Conservation (phyloP, 2,888 invertebrate genomes). For the Pterostichus niger region DNA sequence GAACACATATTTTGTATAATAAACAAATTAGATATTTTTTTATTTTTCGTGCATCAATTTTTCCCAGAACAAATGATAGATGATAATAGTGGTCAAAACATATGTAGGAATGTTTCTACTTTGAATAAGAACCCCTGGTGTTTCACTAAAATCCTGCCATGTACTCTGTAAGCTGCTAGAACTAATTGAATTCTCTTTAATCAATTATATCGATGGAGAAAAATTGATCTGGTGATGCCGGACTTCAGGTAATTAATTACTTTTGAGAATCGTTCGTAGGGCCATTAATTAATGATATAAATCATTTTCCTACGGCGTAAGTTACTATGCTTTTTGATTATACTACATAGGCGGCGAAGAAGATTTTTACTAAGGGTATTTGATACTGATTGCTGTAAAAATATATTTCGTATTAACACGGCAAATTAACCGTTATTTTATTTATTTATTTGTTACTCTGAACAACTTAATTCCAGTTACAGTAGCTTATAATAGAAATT, state of each 20-base stretch:
- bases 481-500: too few species aligned
- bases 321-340: neutral
- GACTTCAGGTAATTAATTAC: conserved; percentile 10
- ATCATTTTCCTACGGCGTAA: conserved; percentile 4
- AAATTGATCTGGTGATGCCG: conserved; percentile 15
- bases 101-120: neutral
- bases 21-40: too few species aligned
- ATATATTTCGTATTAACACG: too few species aligned
- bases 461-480: too few species aligned
- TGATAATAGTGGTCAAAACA: too few species aligned
- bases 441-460: too few species aligned
- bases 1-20: too few species aligned
- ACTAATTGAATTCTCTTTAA: conserved; percentile 37
- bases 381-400: neutral
- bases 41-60: too few species aligned
- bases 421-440: too few species aligned
- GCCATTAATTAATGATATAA: conserved; percentile 34
- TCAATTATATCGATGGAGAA: conserved; percentile 32
- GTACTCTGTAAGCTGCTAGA: conserved; percentile 13
- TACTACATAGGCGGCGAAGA: conserved; percentile 8
- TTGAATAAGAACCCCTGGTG: neutral
- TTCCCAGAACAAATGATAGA: too few species aligned
- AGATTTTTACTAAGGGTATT: neutral
- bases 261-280: conserved; percentile 19
- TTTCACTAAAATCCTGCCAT: neutral